phyloP scores from a whole-genome alignment of 2,113 vertebrate genomes.

The Dasyornis broadbenti region DNA sequence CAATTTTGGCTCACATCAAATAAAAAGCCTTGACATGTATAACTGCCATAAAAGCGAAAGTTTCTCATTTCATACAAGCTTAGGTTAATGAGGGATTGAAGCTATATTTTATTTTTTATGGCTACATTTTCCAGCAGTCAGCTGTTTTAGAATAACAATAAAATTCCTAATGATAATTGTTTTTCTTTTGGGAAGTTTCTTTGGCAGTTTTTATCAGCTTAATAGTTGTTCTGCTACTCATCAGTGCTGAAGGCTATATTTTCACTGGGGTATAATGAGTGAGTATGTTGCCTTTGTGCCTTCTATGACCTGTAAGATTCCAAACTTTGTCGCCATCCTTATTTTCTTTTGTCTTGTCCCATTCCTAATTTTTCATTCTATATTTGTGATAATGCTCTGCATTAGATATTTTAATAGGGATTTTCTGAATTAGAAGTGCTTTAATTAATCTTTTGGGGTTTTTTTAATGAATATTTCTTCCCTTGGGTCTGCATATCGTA shows the following conservation, averaged over 20 bases:
- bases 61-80: conserved; percentile 59
- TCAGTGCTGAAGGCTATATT: not conserved
- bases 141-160: conserved; percentile 63
- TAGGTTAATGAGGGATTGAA: conserved; percentile 58
- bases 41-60: not conserved
- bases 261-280: not conserved
- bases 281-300: not conserved
- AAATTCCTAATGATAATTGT: conserved; percentile 53
- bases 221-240: not conserved
- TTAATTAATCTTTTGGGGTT: not conserved
- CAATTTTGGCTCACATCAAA: not conserved
- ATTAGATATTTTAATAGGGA: not conserved
- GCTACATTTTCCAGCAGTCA: conserved; percentile 45
- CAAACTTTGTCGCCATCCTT: not conserved
- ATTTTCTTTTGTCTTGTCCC: not conserved
- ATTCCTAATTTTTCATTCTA: not conserved
- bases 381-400: not conserved
- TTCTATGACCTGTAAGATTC: not conserved
- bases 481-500: not conserved
- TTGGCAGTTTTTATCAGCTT: conserved; percentile 19
- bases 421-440: not conserved
- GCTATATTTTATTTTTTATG: conserved; percentile 60
- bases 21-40: not conserved
- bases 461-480: not conserved
- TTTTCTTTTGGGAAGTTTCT: conserved; percentile 53